Conservation (phyloP, 2,888 invertebrate species). For the Temnothorax ravouxi region DNA sequence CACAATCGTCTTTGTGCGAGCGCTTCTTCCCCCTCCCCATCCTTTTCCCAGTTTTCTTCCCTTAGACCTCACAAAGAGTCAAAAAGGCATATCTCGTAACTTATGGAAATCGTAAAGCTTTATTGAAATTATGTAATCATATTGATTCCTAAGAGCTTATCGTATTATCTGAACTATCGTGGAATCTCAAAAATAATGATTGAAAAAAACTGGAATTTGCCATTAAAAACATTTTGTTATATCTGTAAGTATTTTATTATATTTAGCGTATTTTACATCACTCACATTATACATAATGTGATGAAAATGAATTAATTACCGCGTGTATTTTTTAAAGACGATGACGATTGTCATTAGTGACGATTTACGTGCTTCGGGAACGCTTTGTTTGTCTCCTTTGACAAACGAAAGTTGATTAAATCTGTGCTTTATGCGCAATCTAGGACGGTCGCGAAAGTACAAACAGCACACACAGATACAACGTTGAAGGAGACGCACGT, state of each 20-base stretch:
- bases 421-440: constrained; percentile 50
- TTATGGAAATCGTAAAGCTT: constrained; percentile 13
- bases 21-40: constrained; percentile 23
- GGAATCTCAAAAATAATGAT: background rate
- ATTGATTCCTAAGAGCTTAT: background rate
- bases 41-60: background rate
- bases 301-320: background rate
- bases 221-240: background rate
- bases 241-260: background rate
- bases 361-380: background rate
- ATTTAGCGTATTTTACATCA: background rate
- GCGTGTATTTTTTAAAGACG: background rate
- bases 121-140: constrained; percentile 30
- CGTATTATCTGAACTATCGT: background rate
- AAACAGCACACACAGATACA: constrained; percentile 25
- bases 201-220: background rate
- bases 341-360: background rate
- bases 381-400: background rate
- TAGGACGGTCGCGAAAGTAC: constrained; percentile 23
- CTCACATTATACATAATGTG: background rate
- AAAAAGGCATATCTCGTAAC: constrained; percentile 13
- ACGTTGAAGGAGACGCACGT: constrained; percentile 42
- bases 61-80: constrained; percentile 39
- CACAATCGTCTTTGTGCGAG: constrained; percentile 60
- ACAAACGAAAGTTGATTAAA: constrained; percentile 43